Evolutionary conservation across 2,888 invertebrate species (phyloP).

Genomic region (Psylliodes chrysocephalus): DNA sequence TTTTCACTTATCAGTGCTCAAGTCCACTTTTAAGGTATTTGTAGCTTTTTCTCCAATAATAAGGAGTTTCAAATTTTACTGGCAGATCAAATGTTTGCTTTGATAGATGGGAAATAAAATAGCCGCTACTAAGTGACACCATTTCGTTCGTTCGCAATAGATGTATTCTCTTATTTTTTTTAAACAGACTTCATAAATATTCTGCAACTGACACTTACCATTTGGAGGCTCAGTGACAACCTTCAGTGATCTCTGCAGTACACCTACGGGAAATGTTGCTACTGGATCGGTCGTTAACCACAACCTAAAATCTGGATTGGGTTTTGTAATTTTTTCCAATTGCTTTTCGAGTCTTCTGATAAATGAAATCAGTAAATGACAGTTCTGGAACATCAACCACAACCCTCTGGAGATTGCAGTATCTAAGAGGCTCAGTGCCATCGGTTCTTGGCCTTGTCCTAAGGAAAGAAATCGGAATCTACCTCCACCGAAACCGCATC

Average conservation of each 20-base stretch:
- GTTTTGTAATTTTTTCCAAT: conserved; percentile 80
- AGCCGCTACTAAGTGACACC: too few relatives aligned
- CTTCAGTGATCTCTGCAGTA: conserved; percentile 71
- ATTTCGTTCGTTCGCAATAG: too few relatives aligned
- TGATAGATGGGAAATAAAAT: too few relatives aligned
- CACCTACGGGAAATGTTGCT: conserved; percentile 87
- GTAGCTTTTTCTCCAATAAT: too few relatives aligned
- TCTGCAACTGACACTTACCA: conserved; percentile 82
- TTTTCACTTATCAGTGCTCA: too few relatives aligned
- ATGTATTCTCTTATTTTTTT: too few relatives aligned
- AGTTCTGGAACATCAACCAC: conserved; percentile 94
- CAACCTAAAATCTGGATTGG: conserved; percentile 90
- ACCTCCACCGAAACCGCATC: conserved; percentile 75
- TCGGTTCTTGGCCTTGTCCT: conserved; percentile 93
- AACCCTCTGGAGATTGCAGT: conserved; percentile 79
- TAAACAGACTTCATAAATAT: too few relatives aligned
- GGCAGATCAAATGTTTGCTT: too few relatives aligned
- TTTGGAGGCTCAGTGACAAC: conserved; percentile 95
- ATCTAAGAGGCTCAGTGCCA: conserved; percentile 77
- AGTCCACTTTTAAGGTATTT: too few relatives aligned
- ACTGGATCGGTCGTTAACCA: conserved; percentile 95
- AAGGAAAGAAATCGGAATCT: conserved; percentile 90
- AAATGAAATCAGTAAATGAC: conserved; percentile 85
- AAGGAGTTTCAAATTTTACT: too few relatives aligned
- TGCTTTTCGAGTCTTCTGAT: conserved; percentile 84